Evolutionary conservation across 2,888 invertebrate genomes (phyloP), one percentile per base, ranked within the genome.

Genomic region (Drosophila pseudotakahashii): DNA sequence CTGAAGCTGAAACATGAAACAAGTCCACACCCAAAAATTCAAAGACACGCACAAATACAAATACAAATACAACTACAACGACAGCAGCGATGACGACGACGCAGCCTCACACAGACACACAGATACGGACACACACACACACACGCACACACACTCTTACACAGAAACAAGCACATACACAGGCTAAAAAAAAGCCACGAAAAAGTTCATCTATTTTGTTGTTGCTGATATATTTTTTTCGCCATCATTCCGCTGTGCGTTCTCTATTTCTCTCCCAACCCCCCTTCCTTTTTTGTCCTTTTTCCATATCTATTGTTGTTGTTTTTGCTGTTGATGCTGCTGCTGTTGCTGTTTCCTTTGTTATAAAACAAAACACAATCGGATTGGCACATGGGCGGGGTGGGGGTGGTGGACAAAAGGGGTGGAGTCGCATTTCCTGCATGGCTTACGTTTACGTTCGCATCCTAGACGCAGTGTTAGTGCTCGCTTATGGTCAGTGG

Each of bases 11-110:
- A 88, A 84, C 77, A 84, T 86, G 78, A 82, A 89, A 75, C 80
- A 89, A 85, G 89, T 89, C 89, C 89, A 89, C 89, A 89, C 89
- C 89, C 89, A 90, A 89, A 89, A 89, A 83, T 82, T 77, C 77
- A 79, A 87, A 84, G 82, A 79, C 82, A 89, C 87, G 89, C 80
- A 42, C 42, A 34, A 34, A 34, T 34, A 86, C 79, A 34, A 34
- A 34, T 34, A 86, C 79, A 64, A 75, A 63, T 54, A 57, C 61
- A 57, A 50, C 74, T 63, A 55, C 60, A 47, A 61, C 59, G 54
- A 73, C 58, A 63, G 77, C 55, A 60, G 19, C 52, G 48, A 47
- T 32, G 47, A 69, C 66, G 60, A 61, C 59, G 53, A 53, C 52
- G 44, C 47, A 71, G 42, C 66, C 44, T 62, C 63, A 57, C 50